Evolutionary conservation across 2,888 invertebrate species (phyloP), one percentile per base, ranked within the genome.

Genomic region (Poecilobothrus nobilitatus): DNA sequence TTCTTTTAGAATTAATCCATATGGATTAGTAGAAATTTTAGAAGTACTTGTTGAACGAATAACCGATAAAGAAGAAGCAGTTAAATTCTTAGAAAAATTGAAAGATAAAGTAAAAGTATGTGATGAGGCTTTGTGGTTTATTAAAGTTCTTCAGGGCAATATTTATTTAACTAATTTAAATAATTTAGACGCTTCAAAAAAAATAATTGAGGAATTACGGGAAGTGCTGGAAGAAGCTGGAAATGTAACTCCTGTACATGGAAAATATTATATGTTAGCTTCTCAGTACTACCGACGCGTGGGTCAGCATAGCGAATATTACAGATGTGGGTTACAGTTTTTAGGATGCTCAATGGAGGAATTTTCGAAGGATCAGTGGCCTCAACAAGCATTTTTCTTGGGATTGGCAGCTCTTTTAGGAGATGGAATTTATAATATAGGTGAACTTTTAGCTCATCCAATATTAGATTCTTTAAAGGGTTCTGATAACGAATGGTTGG

Each of bases 391-490:
- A 0, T 93, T 95, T 78, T 89, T 95, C 74, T 85, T 99, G 6
- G 94, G 96, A 0, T 83, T 99, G 9, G 98, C 99, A 0, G 98
- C 97, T 0, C 86, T 99, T 33, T 84, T 98, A 1, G 98, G 97
- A 0, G 93, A 95, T 75, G 93, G 92, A 27, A 94, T 99, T 22
- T 99, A 97, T 80, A 99, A 99, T 80, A 89, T 99, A 74, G 98
- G 97, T 0, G 99, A 99, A 81, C 84, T 99, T 81, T 83, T 98
- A 65, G 96, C 96, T 0, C 98, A 99, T 84, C 95, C 97, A 0
- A 91, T 99, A 69, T 82, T 99, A 74, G 90, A 94, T 73, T 89
- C 93, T 0, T 83, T 99, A 65, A 89, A 91, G 72, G 86, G 87
- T 27, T 93, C 95, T 0, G 83, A 88, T 0, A 92, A 94, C 75